A percentile compares a stretch with the other conserved stretches of the same genome.
Evolutionary conservation across 2,797 vertebrate species (phyloP).

Genomic region (Enoplosus armatus): DNA sequence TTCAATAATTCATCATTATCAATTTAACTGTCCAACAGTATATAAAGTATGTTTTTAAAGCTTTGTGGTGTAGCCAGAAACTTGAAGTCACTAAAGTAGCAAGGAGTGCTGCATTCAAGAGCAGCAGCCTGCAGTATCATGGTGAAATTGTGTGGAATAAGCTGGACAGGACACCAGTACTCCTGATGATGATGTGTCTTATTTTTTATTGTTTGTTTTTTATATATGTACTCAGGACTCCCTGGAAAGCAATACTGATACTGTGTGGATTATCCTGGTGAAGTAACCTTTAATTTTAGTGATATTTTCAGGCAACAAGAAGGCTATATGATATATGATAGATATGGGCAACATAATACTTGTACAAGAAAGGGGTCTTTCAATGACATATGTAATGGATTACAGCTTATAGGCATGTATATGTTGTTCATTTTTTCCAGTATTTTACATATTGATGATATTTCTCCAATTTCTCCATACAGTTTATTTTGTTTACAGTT

Average conservation of each 20-base stretch:
- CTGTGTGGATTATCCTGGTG: background rate
- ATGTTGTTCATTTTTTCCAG: background rate
- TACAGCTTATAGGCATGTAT: background rate
- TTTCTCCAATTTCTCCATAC: background rate
- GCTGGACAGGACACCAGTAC: background rate
- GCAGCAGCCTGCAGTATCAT: background rate
- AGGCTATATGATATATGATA: no score
- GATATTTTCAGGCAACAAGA: background rate
- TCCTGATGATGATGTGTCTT: background rate
- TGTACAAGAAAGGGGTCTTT: background rate
- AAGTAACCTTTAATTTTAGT: background rate
- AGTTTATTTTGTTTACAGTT: background rate
- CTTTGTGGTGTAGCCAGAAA: background rate
- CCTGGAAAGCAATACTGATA: background rate
- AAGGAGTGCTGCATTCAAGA: background rate
- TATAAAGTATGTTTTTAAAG: background rate
- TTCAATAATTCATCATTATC: no score
- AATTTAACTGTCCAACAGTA: background rate
- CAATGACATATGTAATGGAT: background rate
- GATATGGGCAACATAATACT: background rate
- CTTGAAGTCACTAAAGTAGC: background rate
- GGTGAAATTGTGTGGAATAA: background rate
- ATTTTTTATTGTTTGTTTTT: background rate
- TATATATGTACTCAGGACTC: background rate
- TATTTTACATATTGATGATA: background rate